Evolutionary conservation across 2,113 vertebrate species (phyloP).

Genomic region (Prolemur simus): DNA sequence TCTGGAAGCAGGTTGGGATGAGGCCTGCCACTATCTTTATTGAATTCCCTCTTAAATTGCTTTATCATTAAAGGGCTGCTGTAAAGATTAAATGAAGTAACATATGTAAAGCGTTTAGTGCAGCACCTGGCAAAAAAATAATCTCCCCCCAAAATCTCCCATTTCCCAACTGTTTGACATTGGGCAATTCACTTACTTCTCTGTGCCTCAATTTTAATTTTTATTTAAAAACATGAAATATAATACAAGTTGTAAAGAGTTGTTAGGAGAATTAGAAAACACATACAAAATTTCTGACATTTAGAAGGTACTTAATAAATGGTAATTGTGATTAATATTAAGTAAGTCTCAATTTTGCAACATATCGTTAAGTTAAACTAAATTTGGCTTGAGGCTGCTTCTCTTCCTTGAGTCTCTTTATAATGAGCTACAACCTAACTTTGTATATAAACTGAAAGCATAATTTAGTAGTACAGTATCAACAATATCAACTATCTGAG

Average conservation of each 20-base stretch:
- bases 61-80: neutral
- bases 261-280: neutral
- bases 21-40: neutral
- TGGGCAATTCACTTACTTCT: neutral
- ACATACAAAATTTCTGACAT: neutral
- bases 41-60: neutral
- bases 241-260: neutral
- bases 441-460: neutral
- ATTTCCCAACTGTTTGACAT: neutral
- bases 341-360: neutral
- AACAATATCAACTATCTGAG: neutral
- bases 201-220: neutral
- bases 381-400: neutral
- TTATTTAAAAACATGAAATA: neutral
- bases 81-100: neutral
- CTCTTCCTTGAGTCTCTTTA: neutral
- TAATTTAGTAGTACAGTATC: neutral
- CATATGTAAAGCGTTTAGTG: neutral
- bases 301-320: constrained; percentile 19
- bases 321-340: neutral
- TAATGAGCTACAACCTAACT: neutral
- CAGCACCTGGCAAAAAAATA: neutral
- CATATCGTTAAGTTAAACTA: neutral
- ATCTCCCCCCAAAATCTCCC: neutral
- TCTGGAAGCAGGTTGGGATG: neutral